Percentiles rank a stretch among this genome's conserved stretches.
These are phyloP conservation scores for Chesias legatella DNA, from an alignment of 2,888 invertebrate genomes.

Conservation along the genomic window DNA sequence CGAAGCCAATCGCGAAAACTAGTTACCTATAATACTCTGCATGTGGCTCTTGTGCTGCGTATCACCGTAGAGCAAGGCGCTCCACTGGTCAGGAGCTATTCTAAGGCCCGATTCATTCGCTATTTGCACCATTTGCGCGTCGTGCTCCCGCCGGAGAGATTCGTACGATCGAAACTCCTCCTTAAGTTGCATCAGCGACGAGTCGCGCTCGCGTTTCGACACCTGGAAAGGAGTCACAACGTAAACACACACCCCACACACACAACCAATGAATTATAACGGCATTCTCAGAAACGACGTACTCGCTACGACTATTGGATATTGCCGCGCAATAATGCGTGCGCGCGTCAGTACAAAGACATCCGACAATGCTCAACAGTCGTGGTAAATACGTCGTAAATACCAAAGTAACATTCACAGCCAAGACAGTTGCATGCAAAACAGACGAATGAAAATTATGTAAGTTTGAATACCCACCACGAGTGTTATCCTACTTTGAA, in stretches of 20 bases:
- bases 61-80: constrained; percentile 96
- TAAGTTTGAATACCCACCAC: background rate
- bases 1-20: background rate
- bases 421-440: no score
- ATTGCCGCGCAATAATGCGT: no score
- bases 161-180: constrained; percentile 98
- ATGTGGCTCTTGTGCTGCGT: constrained; percentile 97
- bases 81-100: constrained; percentile 99
- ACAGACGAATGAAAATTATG: background rate
- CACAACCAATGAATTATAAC: background rate
- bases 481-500: background rate
- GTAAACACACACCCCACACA: background rate
- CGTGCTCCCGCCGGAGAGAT: constrained; percentile 95
- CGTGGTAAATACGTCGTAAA: no score
- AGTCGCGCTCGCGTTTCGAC: constrained; percentile 97
- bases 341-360: no score
- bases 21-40: constrained; percentile 85
- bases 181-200: constrained; percentile 98
- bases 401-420: no score
- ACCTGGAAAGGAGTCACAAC: constrained; percentile 79
- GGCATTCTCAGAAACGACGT: no score
- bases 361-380: no score
- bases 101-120: constrained; percentile 97
- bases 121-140: constrained; percentile 98
- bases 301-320: no score